A percentile compares a stretch with the other conserved stretches of the same genome.
Evolutionary conservation across 2,113 vertebrate species (phyloP).

Genomic region (Pelecanus crispus): DNA sequence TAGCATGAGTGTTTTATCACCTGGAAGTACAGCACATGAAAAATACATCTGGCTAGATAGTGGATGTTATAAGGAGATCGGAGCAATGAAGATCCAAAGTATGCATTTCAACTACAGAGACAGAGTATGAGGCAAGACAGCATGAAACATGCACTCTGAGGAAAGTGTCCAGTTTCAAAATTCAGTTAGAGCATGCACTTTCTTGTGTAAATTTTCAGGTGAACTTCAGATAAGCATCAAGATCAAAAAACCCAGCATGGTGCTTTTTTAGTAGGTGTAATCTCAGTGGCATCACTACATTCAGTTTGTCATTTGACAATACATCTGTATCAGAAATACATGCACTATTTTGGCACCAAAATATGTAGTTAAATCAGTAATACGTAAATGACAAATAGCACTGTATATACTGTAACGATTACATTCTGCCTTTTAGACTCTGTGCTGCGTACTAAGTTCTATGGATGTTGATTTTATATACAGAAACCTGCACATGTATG

Average conservation of each 20-base stretch:
- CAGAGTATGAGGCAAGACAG: neutral
- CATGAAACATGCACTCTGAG: neutral
- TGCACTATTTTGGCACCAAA: neutral
- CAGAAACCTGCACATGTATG: neutral
- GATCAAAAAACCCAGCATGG: accelerated
- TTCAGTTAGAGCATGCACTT: neutral
- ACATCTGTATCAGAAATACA: neutral
- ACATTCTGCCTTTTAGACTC: neutral
- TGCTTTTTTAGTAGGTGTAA: neutral
- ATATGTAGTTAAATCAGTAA: neutral
- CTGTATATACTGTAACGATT: neutral
- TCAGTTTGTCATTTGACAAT: neutral
- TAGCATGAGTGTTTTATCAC: neutral
- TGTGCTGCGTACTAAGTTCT: neutral
- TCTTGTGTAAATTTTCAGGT: neutral
- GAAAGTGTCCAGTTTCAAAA: neutral
- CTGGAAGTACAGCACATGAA: neutral
- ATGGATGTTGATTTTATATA: neutral
- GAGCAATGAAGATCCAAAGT: neutral
- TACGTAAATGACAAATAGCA: neutral
- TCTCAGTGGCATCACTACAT: neutral
- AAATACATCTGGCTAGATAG: neutral
- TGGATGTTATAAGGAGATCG: neutral
- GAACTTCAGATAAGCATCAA: neutral
- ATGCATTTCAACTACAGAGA: neutral